Base-by-base conservation (phyloP, 2,797 vertebrate genomes). In the Holocentrus rufus region DNA sequence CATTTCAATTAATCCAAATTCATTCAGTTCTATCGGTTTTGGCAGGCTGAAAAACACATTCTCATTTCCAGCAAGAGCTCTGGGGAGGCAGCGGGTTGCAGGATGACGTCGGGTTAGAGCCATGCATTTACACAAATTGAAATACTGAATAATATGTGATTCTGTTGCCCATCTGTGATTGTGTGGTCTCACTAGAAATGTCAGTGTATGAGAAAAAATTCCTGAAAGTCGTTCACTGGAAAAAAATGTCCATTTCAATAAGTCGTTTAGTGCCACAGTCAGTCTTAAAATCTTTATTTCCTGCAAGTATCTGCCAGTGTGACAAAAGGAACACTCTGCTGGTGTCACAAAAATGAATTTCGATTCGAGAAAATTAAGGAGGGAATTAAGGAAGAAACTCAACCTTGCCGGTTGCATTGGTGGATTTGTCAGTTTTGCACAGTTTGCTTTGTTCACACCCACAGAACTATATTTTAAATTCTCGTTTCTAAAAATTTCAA, bases 1-100 rank as follows among this genome's bases (percentile, higher is more conserved):
- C 9, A 53, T 72, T 64, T 58, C 49, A 67, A 4, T 13, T 22
- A 23, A 54, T 77, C 64, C 77, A 62, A 53, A 66, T 64, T 59
- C 13, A 67, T 69, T 31, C 59, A 56, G 15, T 42, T 20, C 69
- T 20, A 67, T 78, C 72, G 49, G 9, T 44, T 54, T 62, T 77
- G 2, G 58, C 62, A 10, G 11, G 30, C 22, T 56, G 61, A 42
- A 31, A 20, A 72, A 15, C 36, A 52, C 34, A 46, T 44, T 72
- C 25, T 67, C 57, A 72, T 42, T 67, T 18, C 23, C 7, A 56
- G 46, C 31, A 62, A 36, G 34, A 36, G 9, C 31, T 54, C 47
- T 42, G n/a, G 53, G 42, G 55, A n/a, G n/a, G 14, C 47, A 46
- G 56, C 25, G 39, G 27, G 23, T 0, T 27, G 27, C 53, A 72